These are phyloP conservation scores for Danionella dracula DNA, from an alignment of 2,797 vertebrate species.

Conservation along the genomic window DNA sequence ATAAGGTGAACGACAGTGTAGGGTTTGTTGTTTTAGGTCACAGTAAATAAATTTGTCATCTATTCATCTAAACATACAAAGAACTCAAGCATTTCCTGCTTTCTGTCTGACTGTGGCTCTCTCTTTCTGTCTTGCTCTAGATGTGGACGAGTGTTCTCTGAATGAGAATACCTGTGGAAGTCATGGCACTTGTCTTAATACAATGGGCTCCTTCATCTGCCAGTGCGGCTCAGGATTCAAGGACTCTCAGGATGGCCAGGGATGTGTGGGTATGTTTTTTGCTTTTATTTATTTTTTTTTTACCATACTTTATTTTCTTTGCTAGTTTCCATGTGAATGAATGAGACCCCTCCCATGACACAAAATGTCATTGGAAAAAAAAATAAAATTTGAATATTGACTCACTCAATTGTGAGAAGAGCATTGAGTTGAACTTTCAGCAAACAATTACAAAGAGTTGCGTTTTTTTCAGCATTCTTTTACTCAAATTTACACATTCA, in stretches of 20 bases:
- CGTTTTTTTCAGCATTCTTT: no score
- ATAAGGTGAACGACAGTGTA: no score
- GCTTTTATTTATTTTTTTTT: no score
- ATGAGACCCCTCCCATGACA: no score
- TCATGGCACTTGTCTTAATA: constrained; percentile 89
- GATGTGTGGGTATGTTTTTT: constrained; percentile 83
- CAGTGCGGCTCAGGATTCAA: constrained; percentile 92
- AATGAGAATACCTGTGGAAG: constrained; percentile 81
- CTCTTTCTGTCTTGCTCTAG: constrained; percentile 68
- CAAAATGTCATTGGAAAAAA: no score
- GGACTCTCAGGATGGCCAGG: constrained; percentile 73
- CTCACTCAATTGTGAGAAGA: no score
- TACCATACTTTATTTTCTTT: neutral
- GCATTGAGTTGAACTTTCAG: no score
- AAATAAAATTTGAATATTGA: no score
- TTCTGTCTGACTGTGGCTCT: neutral
- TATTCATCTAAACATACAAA: neutral
- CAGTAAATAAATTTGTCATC: no score
- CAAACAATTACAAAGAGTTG: no score
- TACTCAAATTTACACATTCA: no score
- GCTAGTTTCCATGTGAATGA: neutral
- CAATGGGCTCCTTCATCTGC: constrained; percentile 83
- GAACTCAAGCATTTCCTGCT: neutral
- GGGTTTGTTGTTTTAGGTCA: no score
- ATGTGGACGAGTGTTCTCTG: constrained; percentile 84